Evolutionary conservation across 2,113 vertebrate species (phyloP), one percentile per base, ranked within the genome.

Genomic region (Eonycteris spelaea): DNA sequence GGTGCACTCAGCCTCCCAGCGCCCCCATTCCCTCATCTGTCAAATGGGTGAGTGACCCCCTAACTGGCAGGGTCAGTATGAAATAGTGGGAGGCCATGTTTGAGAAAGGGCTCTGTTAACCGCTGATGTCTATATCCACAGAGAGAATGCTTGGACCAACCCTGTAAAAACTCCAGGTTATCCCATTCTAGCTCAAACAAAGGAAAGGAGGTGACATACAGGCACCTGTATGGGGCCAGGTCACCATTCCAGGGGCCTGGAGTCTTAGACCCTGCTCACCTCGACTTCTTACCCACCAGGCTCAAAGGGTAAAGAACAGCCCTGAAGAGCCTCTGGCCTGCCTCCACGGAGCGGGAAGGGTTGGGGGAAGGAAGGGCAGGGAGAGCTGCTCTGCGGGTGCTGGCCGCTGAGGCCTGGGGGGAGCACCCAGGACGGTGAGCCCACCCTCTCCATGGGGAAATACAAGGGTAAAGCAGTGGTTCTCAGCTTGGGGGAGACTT

Each of bases 51-150:
- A 15, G 51, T 12, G 61, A 15, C 45, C n/a, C 48, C 43, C 77
- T 19, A 63, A 26, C 22, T 0, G 5, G 28, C 55, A 45, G 51
- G 8, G 55, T 65, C 5, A 22, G 65, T 6, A 7, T 48, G 65
- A 45, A 9, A 35, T 40, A 0, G 4, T 38, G 19, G 22, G 14
- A 79, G 63, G n/a, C 0, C 26, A 9, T 26, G 48, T 40, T 61
- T 48, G n/a, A 68, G 35, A 57, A 78, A 68, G 67, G 10, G n/a
- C 22, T 33, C 13, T 88, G 43, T 28, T 68, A 35, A 74, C 6
- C 0, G 0, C 53, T 35, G n/a, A 38, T 5, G 7, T 61, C 73
- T 19, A 18, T 10, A 26, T 6, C 65, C 13, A 59, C 21, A 7
- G 16, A 26, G 30, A 70, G 7, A 12, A n/a, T 4, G 21, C 21